These are phyloP conservation scores for Syngnathus acus DNA, from an alignment of 2,797 vertebrate genomes.

Conservation along the genomic window DNA sequence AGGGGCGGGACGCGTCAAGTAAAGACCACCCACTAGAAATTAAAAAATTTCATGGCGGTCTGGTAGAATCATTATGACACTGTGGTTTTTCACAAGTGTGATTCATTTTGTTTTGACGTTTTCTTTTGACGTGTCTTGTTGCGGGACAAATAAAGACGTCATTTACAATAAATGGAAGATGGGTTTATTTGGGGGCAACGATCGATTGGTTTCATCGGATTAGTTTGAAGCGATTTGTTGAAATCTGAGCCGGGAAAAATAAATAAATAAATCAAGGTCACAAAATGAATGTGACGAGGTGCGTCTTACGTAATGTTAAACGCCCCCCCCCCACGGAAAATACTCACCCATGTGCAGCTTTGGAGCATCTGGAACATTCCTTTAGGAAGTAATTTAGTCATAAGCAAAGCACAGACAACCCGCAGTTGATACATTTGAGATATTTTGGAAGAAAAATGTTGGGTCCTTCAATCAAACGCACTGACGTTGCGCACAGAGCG, in stretches of 20 bases:
- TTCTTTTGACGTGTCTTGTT: too few species aligned
- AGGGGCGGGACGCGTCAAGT: conserved; percentile 21
- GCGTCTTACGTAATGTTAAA: conserved; percentile 15
- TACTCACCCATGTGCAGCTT: conserved; percentile 67
- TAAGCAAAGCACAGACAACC: conserved; percentile 58
- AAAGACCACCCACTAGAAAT: not conserved
- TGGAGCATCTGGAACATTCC: conserved; percentile 57
- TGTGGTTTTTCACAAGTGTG: not conserved
- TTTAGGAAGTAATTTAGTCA: conserved; percentile 60
- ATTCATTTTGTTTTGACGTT: not conserved
- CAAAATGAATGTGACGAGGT: not conserved
- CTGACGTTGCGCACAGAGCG: conserved; percentile 11
- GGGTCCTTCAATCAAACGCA: conserved; percentile 36
- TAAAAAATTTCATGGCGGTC: not conserved
- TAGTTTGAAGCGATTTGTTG: not conserved
- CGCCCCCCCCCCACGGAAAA: conserved; percentile 45
- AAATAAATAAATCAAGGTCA: not conserved
- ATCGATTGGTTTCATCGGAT: not conserved
- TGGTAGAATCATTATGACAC: not conserved
- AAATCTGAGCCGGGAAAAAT: not conserved
- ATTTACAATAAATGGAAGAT: not conserved
- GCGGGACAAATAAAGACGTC: not conserved
- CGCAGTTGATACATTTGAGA: conserved; percentile 43
- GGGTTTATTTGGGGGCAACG: not conserved
- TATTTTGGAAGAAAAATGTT: not conserved